These are phyloP conservation scores for Pantala flavescens DNA, from an alignment of 1,140 invertebrate genomes.

Conservation along the genomic window DNA sequence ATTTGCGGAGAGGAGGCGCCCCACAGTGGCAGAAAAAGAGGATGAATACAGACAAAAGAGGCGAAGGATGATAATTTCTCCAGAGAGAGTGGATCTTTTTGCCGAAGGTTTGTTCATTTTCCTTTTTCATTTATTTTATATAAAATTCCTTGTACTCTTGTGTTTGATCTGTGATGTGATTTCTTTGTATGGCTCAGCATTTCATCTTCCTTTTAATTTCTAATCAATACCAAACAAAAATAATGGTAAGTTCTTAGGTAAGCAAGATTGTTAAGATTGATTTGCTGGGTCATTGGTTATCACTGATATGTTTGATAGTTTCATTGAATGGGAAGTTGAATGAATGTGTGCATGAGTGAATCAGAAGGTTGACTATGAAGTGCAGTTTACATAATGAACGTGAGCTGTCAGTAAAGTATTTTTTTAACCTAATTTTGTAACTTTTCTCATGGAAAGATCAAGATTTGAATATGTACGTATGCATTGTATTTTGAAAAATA, in stretches of 20 bases:
- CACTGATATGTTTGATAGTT: slow-evolving; percentile 23
- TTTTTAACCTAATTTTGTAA: too few species aligned
- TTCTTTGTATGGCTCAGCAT: neutral
- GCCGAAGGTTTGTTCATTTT: slow-evolving; percentile 65
- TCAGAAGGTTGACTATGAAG: neutral
- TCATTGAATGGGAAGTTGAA: slow-evolving; percentile 21
- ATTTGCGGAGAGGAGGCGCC: slow-evolving; percentile 81
- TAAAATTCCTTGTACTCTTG: neutral
- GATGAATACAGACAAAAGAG: slow-evolving; percentile 90
- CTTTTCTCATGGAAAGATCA: too few species aligned
- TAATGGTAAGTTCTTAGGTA: too few species aligned
- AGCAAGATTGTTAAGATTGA: too few species aligned
- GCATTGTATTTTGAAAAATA: too few species aligned
- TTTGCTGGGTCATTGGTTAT: slow-evolving; percentile 15
- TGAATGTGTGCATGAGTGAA: slow-evolving; percentile 34
- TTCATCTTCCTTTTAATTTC: too few species aligned
- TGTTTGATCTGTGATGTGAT: neutral
- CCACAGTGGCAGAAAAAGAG: slow-evolving; percentile 88
- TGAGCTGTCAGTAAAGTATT: neutral
- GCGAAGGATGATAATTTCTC: slow-evolving; percentile 85
- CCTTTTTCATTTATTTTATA: neutral
- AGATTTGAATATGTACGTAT: too few species aligned
- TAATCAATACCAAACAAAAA: too few species aligned
- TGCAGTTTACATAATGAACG: neutral
- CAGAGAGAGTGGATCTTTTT: slow-evolving; percentile 92